Conservation (phyloP, 2,113 vertebrate genomes). For the Polyodon spathula region DNA sequence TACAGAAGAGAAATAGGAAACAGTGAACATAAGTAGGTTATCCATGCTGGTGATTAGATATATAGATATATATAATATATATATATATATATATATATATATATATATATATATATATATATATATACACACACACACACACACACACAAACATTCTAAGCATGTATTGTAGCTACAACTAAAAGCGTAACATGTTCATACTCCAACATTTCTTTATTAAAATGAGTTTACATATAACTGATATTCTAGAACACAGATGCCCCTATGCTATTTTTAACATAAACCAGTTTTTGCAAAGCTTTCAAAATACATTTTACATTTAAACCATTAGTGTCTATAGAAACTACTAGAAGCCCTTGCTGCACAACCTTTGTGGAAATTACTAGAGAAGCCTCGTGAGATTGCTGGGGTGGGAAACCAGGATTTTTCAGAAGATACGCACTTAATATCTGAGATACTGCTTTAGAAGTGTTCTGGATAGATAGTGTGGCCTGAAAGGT, state of each 20-base stretch:
- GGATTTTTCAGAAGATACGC: background rate
- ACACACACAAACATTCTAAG: background rate
- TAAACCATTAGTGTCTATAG: background rate
- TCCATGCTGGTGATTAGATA: conserved; percentile 55
- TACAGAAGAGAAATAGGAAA: conserved; percentile 36
- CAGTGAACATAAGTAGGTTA: conserved; percentile 35
- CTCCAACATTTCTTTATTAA: background rate
- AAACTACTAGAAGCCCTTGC: background rate
- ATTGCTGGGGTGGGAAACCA: background rate
- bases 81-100: no score
- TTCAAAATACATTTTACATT: background rate
- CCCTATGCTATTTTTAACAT: background rate
- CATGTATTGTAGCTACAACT: background rate
- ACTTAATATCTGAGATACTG: background rate
- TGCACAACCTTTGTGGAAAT: background rate
- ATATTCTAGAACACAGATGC: background rate
- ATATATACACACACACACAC: no score
- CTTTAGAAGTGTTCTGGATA: no score
- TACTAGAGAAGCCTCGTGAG: background rate
- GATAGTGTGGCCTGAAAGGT: background rate
- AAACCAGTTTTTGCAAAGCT: no score
- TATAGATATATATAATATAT: background rate
- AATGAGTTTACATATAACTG: background rate
- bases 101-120: no score
- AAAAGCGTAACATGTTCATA: background rate